These are phyloP conservation scores for Psix sp. DNA, from an alignment of 1,140 invertebrate species.

Conservation along the genomic window DNA sequence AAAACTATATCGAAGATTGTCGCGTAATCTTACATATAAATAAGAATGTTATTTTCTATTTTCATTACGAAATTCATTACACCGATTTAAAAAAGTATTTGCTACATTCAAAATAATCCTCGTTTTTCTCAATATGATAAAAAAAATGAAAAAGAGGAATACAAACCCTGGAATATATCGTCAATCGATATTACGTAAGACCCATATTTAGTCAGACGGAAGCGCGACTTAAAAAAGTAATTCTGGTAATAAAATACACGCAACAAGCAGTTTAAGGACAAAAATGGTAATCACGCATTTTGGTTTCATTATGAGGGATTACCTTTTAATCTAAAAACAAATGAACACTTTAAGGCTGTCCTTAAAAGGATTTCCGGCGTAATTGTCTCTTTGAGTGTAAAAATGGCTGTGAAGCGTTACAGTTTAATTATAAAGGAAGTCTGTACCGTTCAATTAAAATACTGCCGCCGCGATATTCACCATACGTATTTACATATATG, in stretches of 20 bases:
- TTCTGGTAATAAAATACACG: slow-evolving; percentile 17
- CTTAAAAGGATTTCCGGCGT: slow-evolving; percentile 56
- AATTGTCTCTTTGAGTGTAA: slow-evolving; percentile 56
- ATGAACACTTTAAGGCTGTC: slow-evolving; percentile 58
- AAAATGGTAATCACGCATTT: slow-evolving; percentile 52
- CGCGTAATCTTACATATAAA: too few species aligned
- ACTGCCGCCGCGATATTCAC: slow-evolving; percentile 40
- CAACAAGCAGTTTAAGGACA: slow-evolving; percentile 37
- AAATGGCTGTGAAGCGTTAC: slow-evolving; percentile 56
- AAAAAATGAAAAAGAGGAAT: too few species aligned
- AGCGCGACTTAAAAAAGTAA: too few species aligned
- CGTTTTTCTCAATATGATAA: too few species aligned
- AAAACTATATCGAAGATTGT: too few species aligned
- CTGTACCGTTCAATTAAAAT: slow-evolving; percentile 49
- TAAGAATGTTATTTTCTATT: too few species aligned
- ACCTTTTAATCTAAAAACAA: slow-evolving; percentile 56
- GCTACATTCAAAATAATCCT: too few species aligned
- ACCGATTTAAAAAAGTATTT: too few species aligned
- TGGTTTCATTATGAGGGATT: slow-evolving; percentile 56
- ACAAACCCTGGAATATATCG: too few species aligned
- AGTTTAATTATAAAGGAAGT: slow-evolving; percentile 56
- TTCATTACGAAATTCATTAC: too few species aligned
- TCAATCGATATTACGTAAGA: slow-evolving; percentile 38
- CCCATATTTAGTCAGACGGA: too few species aligned
- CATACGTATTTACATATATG: slow-evolving; percentile 45